Conservation (phyloP, 1,140 invertebrate genomes). For the Sinella curviseta region DNA sequence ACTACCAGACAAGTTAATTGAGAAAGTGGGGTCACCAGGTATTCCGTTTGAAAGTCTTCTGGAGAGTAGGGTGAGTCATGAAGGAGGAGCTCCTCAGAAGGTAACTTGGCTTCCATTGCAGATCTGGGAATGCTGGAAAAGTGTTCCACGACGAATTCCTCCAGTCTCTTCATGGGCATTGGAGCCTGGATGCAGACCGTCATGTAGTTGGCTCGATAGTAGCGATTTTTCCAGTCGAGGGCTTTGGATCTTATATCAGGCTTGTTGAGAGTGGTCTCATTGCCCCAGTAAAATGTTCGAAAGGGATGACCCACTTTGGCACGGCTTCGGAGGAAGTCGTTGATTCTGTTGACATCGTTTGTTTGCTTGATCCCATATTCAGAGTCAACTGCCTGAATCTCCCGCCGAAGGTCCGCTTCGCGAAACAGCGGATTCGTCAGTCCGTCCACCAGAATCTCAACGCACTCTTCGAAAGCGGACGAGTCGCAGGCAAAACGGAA, state of each 20-base stretch:
- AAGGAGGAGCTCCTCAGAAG: neutral
- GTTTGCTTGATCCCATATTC: conserved; percentile 18
- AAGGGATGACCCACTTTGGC: conserved; percentile 11
- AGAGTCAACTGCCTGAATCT: conserved; percentile 20
- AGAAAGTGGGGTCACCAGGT: too few relatives aligned
- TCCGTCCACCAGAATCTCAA: neutral
- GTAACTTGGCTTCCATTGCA: neutral
- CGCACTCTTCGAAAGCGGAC: neutral
- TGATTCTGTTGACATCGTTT: neutral
- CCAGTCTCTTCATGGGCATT: neutral
- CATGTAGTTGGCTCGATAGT: conserved; percentile 9
- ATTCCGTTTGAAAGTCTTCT: neutral
- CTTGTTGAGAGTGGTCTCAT: conserved; percentile 1
- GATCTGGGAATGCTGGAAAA: neutral
- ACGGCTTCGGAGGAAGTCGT: neutral
- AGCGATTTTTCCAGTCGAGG: neutral
- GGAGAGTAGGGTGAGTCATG: neutral
- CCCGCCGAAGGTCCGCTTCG: neutral
- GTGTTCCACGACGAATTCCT: neutral
- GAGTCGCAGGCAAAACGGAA: neutral
- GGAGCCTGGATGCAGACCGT: conserved; percentile 21
- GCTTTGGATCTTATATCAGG: too few relatives aligned
- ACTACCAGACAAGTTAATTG: neutral
- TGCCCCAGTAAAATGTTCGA: neutral
- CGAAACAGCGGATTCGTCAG: neutral